These are phyloP conservation scores for Sander lucioperca DNA, from an alignment of 2,113 vertebrate species.

Conservation along the genomic window DNA sequence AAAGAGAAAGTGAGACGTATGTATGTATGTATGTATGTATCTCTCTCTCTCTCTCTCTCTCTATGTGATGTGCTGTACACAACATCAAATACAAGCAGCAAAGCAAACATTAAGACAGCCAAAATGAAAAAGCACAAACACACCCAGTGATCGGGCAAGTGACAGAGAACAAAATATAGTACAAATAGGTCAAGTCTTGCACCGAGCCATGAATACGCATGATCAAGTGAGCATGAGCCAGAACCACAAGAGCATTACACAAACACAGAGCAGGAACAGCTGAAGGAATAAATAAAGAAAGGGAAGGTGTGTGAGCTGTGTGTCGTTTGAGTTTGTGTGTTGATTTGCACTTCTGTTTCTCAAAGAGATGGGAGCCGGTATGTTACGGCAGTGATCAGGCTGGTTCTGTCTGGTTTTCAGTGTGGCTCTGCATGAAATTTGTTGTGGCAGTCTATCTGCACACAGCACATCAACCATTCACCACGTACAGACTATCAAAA, in stretches of 20 bases:
- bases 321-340: conserved; percentile 24
- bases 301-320: conserved; percentile 12
- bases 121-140: conserved; percentile 61
- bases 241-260: conserved; percentile 48
- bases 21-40: conserved; percentile 21
- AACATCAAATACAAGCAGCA: conserved; percentile 61
- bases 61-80: conserved; percentile 39
- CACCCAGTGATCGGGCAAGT: conserved; percentile 57
- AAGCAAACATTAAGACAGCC: conserved; percentile 61
- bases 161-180: conserved; percentile 38
- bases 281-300: conserved; percentile 30
- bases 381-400: conserved; percentile 20
- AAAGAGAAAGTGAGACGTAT: conserved; percentile 30
- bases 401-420: conserved; percentile 13
- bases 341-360: conserved; percentile 1
- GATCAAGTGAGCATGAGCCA: conserved; percentile 45
- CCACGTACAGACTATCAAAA: background rate
- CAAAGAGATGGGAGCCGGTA: background rate
- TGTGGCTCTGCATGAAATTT: conserved; percentile 17
- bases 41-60: no score
- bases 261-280: conserved; percentile 45
- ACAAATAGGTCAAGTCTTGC: conserved; percentile 26
- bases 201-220: conserved; percentile 57
- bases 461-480: conserved; percentile 9
- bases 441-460: conserved; percentile 13